Evolutionary conservation across 2,797 vertebrate genomes (phyloP).

Genomic region (Acanthurus leucopareius): DNA sequence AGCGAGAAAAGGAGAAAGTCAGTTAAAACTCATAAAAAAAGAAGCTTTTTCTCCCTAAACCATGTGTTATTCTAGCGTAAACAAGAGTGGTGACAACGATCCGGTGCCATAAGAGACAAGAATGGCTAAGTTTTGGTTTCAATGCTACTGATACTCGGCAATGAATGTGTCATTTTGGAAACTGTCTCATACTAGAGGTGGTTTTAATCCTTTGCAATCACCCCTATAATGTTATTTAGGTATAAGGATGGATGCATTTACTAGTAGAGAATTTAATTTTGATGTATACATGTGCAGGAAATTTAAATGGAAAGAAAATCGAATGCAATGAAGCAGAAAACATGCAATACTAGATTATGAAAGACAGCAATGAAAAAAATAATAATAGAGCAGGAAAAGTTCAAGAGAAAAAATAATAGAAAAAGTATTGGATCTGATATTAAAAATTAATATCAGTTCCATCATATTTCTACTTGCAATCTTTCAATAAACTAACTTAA

Average conservation of each 20-base stretch:
- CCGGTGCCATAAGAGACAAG: no score
- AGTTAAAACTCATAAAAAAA: no score
- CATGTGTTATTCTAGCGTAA: no score
- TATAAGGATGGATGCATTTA: constrained; percentile 3
- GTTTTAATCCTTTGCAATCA: no score
- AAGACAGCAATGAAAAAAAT: constrained; percentile 5
- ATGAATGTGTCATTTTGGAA: no score
- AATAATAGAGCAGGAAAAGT: constrained; percentile 21
- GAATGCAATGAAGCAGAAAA: constrained; percentile 31
- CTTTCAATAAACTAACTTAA: background rate
- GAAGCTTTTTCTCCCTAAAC: no score
- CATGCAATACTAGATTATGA: constrained; percentile 19
- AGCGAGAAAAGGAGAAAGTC: no score
- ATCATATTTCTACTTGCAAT: constrained; percentile 15
- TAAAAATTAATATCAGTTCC: background rate
- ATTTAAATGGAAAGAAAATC: constrained; percentile 26
- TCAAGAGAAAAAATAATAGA: constrained; percentile 3
- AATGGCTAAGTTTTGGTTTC: no score
- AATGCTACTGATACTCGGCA: no score
- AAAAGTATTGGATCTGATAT: background rate
- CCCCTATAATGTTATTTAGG: no score
- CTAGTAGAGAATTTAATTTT: constrained; percentile 29
- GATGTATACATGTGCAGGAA: background rate
- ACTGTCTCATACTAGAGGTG: no score
- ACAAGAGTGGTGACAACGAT: no score